Evolutionary conservation across 35 echinoderm and acorn worm species (phyloP), one percentile per base, ranked within the genome.

Genomic region (Holothuria glaberrima): DNA sequence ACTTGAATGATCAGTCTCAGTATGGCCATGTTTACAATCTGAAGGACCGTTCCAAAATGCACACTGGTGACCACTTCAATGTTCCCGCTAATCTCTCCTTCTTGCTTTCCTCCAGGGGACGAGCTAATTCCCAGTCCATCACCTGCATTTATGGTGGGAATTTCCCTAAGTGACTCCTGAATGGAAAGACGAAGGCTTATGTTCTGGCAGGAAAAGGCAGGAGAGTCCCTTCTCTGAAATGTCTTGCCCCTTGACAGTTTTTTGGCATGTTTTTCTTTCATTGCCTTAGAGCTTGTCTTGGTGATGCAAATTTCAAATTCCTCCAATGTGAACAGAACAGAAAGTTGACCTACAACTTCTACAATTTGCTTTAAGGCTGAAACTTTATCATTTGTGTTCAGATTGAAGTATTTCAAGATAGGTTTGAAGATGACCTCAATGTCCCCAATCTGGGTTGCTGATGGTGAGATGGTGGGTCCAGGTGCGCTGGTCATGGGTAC

Each of bases 1-100:
- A 98, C 80, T 59, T 98, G 96, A 58, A 88, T 94, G 38, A 92
- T 44, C 30, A 98, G 76, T 33, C 96, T 90, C 34, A 98, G 87
- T 17, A 98, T 81, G 18, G 96, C 90, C 96, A 98, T 98, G 41
- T 98, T 94, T 30, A 98, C 63, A 19, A 94, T 83, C 58, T 94
- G 95, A 19, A 94, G 80, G 20, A 92, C 82, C 12, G 76, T 89
- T 30, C 87, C 88, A 80, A 91, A 92, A 57, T 92, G 94, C 44
- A 92, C 90, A n/a, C 68, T 91, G 24, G 71, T 58, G 21, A 81
- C 69, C 0, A 86, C 87, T n/a, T 76, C 87, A 25, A 94, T 90
- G 81, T 88, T 94, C 5, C 92, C 88, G 50, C 86, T 90, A 16
- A 76, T 70, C 9, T 88, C 86, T 0, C 86, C 76, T 29, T 86